Conservation (phyloP, 2,797 vertebrate species). For the Tenualosa ilisha region DNA sequence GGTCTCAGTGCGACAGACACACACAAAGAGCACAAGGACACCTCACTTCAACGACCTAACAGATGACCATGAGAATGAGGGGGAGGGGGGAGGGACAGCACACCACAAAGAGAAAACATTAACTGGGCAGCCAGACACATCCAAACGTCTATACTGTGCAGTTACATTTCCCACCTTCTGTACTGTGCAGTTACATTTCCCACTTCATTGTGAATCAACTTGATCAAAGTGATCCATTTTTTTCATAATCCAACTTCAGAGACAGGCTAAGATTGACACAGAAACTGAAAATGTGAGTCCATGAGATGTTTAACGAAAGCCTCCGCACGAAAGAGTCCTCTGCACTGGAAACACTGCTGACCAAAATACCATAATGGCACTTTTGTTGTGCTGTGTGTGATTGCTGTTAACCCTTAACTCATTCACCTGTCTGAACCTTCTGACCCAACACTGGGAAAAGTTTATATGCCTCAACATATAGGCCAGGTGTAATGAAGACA, state of each 20-base stretch:
- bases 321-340: too few relatives aligned
- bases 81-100: neutral
- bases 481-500: neutral
- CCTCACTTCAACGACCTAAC: neutral
- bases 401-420: too few relatives aligned
- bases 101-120: neutral
- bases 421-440: too few relatives aligned
- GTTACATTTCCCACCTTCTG: neutral
- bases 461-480: neutral
- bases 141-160: neutral
- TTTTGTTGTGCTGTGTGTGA: too few relatives aligned
- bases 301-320: too few relatives aligned
- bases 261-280: too few relatives aligned
- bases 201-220: neutral
- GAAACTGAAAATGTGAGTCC: too few relatives aligned
- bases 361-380: too few relatives aligned
- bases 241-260: too few relatives aligned
- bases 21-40: neutral
- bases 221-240: neutral
- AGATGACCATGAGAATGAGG: neutral
- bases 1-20: neutral
- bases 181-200: too few relatives aligned
- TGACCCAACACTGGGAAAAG: too few relatives aligned
- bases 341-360: too few relatives aligned
- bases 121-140: neutral